A percentile compares a stretch with the other conserved stretches of the same genome.
These are phyloP conservation scores for Percopsis omiscomaycus DNA, from an alignment of 2,797 vertebrate genomes.

Conservation along the genomic window DNA sequence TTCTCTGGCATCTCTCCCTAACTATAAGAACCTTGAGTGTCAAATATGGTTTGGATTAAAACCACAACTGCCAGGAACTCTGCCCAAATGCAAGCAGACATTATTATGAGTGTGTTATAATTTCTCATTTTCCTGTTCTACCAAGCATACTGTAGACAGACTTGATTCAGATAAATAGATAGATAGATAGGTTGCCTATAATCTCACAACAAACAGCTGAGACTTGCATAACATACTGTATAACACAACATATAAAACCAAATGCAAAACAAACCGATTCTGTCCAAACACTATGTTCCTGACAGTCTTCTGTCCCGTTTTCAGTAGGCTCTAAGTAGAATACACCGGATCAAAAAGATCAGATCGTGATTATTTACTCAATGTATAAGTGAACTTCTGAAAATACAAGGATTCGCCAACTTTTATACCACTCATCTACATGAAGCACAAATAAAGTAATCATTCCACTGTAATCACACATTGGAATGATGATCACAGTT, in stretches of 20 bases:
- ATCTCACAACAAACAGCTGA: background rate
- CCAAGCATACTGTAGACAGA: too few species aligned
- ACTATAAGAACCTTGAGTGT: slow-evolving; percentile 26
- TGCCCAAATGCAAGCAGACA: slow-evolving; percentile 43
- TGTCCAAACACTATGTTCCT: too few species aligned
- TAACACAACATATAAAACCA: background rate
- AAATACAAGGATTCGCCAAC: background rate
- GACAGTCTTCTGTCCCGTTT: too few species aligned
- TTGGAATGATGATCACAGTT: background rate
- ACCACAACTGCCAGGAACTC: slow-evolving; percentile 42
- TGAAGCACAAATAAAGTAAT: background rate
- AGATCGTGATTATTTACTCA: background rate
- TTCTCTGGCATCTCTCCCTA: slow-evolving; percentile 22
- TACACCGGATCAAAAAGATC: too few species aligned
- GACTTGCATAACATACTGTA: background rate
- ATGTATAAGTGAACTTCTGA: background rate
- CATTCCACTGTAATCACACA: background rate
- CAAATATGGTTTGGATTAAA: slow-evolving; percentile 59
- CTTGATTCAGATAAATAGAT: too few species aligned
- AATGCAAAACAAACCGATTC: too few species aligned
- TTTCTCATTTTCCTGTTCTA: slow-evolving; percentile 17
- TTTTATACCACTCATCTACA: too few species aligned
- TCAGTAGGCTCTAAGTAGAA: too few species aligned
- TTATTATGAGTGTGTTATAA: slow-evolving; percentile 36
- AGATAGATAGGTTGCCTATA: slow-evolving; percentile 4